phyloP scores from a whole-genome alignment of 2,797 vertebrate species.

The Sebastes hubbsi region DNA sequence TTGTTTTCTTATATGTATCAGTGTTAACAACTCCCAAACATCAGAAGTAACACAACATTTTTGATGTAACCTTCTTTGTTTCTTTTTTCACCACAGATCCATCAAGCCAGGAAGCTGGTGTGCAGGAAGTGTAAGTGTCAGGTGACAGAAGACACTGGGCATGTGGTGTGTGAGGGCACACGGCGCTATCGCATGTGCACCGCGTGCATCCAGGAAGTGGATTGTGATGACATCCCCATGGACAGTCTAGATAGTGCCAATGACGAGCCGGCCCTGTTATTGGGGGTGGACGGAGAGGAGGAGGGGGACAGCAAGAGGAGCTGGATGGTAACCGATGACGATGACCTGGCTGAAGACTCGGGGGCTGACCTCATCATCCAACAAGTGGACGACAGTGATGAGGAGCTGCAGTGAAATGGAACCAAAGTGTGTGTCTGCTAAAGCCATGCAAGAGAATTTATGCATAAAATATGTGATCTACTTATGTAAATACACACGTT shows the following conservation, averaged over 20 bases:
- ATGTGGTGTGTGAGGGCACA: constrained; percentile 94
- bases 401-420: constrained; percentile 83
- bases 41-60: not conserved
- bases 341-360: constrained; percentile 91
- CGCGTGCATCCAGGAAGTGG: constrained; percentile 91
- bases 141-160: constrained; percentile 92
- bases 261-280: constrained; percentile 84
- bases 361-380: constrained; percentile 94
- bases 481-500: constrained; percentile 59
- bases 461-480: constrained; percentile 46
- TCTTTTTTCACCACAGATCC: constrained; percentile 83
- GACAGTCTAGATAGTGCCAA: constrained; percentile 74
- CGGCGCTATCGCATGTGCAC: constrained; percentile 94
- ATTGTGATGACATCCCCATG: constrained; percentile 88
- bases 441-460: constrained; percentile 68
- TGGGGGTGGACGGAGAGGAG: constrained; percentile 87
- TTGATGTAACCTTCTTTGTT: not conserved
- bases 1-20: not conserved
- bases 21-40: not conserved
- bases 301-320: constrained; percentile 87
- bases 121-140: constrained; percentile 96
- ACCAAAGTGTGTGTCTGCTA: constrained; percentile 52
- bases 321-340: constrained; percentile 88
- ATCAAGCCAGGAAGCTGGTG: constrained; percentile 96
- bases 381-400: constrained; percentile 96